These are phyloP conservation scores for Ernsta delagoae DNA, from an alignment of 2,888 invertebrate species.

Conservation along the genomic window DNA sequence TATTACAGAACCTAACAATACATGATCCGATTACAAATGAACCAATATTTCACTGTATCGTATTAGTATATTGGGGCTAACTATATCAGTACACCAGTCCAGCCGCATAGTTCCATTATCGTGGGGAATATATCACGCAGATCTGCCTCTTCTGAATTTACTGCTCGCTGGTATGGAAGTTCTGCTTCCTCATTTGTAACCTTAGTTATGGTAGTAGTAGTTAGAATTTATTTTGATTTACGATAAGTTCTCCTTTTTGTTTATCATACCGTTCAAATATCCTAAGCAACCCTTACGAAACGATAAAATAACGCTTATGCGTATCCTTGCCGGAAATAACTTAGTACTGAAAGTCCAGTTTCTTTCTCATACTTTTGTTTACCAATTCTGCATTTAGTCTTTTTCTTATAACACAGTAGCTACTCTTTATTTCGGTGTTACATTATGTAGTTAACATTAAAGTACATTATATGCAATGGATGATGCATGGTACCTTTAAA, in stretches of 20 bases:
- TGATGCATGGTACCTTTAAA: too few species aligned
- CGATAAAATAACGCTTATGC: too few species aligned
- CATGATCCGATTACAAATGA: background rate
- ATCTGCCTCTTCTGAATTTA: slow-evolving; percentile 8
- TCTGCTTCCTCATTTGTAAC: slow-evolving; percentile 6
- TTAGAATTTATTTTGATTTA: slow-evolving; percentile 9
- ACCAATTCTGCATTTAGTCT: too few species aligned
- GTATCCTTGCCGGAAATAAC: too few species aligned
- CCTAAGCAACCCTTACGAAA: too few species aligned
- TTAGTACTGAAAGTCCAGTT: too few species aligned
- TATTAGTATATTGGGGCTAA: slow-evolving; percentile 4
- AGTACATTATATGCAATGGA: too few species aligned
- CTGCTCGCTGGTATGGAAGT: slow-evolving; percentile 1
- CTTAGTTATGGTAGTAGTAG: background rate
- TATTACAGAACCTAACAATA: background rate
- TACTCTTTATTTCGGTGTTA: too few species aligned
- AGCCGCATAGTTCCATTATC: slow-evolving; percentile 1
- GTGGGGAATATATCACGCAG: slow-evolving; percentile 1
- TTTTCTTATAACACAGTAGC: too few species aligned
- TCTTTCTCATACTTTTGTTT: too few species aligned
- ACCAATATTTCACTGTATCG: background rate
- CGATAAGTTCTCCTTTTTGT: background rate
- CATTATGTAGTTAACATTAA: too few species aligned
- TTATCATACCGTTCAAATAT: background rate
- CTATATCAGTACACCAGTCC: background rate